phyloP scores from a whole-genome alignment of 2,113 vertebrate species.

The Calonectris borealis region DNA sequence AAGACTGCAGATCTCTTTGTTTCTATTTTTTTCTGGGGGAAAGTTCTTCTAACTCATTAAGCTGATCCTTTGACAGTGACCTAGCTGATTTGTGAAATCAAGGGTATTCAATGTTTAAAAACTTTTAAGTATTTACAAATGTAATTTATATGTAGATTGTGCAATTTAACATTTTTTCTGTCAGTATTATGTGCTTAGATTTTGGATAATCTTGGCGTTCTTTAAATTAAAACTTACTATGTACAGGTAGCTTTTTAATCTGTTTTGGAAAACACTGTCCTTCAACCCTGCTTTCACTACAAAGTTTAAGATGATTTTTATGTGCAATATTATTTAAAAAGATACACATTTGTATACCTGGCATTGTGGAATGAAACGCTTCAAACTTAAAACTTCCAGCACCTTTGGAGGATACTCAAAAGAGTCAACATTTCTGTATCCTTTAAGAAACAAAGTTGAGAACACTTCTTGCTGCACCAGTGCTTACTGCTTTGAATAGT shows the following conservation, averaged over 20 bases:
- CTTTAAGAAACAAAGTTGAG: not conserved
- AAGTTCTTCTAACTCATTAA: conserved; percentile 39
- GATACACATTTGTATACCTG: conserved; percentile 37
- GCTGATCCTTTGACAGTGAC: conserved; percentile 55
- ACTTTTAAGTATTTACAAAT: conserved; percentile 63
- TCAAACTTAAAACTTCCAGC: conserved; percentile 35
- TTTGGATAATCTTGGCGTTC: conserved; percentile 68
- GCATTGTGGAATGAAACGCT: conserved; percentile 30
- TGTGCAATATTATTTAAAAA: conserved; percentile 70
- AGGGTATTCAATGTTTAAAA: conserved; percentile 65
- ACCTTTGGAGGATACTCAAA: conserved; percentile 45
- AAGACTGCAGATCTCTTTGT: conserved; percentile 54
- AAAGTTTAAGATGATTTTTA: conserved; percentile 52
- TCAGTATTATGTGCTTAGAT: conserved; percentile 75
- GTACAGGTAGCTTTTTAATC: conserved; percentile 70
- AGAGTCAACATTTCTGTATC: not conserved
- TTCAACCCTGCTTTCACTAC: conserved; percentile 57
- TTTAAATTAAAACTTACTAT: conserved; percentile 64
- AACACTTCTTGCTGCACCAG: not conserved
- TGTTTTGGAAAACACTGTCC: conserved; percentile 61
- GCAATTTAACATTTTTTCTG: conserved; percentile 70
- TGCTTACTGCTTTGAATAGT: not conserved
- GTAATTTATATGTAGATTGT: conserved; percentile 73
- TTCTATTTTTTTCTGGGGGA: not conserved
- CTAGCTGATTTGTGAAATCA: conserved; percentile 65